These are phyloP conservation scores for Globia sparganii DNA, from an alignment of 2,888 invertebrate species.

Conservation along the genomic window DNA sequence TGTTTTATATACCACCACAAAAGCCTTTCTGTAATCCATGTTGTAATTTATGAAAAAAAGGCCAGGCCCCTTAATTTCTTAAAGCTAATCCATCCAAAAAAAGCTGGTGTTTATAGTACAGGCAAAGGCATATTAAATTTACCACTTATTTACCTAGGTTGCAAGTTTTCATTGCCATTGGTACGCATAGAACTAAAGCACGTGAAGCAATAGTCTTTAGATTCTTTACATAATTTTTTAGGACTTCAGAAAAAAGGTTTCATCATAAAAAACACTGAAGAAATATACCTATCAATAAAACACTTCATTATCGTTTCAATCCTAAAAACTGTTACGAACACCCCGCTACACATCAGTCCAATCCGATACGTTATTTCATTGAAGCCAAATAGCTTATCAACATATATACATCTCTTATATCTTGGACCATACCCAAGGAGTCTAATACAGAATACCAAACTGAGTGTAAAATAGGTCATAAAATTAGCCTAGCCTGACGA, in stretches of 20 bases:
- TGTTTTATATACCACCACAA: too few relatives aligned
- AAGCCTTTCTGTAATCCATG: neutral
- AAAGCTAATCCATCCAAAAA: neutral
- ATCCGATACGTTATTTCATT: neutral
- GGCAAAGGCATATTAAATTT: too few relatives aligned
- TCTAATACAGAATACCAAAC: neutral
- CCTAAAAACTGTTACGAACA: neutral
- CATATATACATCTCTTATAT: conserved; percentile 15
- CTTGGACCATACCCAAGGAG: conserved; percentile 34
- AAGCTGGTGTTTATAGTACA: too few relatives aligned
- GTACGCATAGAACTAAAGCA: neutral
- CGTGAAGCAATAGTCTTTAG: neutral
- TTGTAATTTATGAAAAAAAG: neutral
- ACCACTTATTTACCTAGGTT: neutral
- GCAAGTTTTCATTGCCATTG: neutral
- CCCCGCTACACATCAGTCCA: neutral
- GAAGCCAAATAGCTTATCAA: conserved; percentile 40
- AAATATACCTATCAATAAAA: conserved; percentile 6
- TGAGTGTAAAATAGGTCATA: conserved; percentile 4
- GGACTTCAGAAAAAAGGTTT: neutral
- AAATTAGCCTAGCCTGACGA: neutral
- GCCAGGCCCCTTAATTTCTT: too few relatives aligned
- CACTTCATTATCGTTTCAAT: neutral
- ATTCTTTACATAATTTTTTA: neutral
- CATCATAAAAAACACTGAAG: neutral